These are phyloP conservation scores for Temnothorax nylanderi DNA, from an alignment of 1,140 invertebrate species.

Conservation along the genomic window DNA sequence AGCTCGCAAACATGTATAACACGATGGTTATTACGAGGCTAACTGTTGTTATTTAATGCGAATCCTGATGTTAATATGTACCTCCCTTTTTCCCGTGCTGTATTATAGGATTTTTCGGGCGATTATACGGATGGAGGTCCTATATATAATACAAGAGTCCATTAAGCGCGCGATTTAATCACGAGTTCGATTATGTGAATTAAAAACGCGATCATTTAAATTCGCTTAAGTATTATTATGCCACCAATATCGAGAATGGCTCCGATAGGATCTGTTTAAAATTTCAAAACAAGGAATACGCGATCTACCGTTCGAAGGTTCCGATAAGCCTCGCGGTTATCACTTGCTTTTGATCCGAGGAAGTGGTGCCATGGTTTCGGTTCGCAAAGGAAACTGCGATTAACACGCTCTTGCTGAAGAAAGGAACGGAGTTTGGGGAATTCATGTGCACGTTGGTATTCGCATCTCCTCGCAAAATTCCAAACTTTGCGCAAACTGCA, in stretches of 20 bases:
- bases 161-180: slow-evolving; percentile 45
- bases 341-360: background rate
- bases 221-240: background rate
- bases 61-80: background rate
- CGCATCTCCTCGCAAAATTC: slow-evolving; percentile 31
- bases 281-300: background rate
- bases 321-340: background rate
- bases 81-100: background rate
- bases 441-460: slow-evolving; percentile 9
- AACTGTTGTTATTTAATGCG: slow-evolving; percentile 45
- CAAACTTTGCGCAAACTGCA: slow-evolving; percentile 21
- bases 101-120: background rate
- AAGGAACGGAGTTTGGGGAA: slow-evolving; percentile 20
- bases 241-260: background rate
- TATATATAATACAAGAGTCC: background rate
- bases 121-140: background rate
- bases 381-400: slow-evolving; percentile 11
- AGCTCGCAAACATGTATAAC: slow-evolving; percentile 24
- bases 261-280: background rate
- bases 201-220: background rate
- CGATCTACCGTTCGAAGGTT: background rate
- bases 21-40: slow-evolving; percentile 34
- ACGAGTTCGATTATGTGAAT: slow-evolving; percentile 6
- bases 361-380: background rate
- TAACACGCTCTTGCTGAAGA: slow-evolving; percentile 10